Base-by-base conservation (phyloP, 2,888 invertebrate genomes). In the Clostera curtula region DNA sequence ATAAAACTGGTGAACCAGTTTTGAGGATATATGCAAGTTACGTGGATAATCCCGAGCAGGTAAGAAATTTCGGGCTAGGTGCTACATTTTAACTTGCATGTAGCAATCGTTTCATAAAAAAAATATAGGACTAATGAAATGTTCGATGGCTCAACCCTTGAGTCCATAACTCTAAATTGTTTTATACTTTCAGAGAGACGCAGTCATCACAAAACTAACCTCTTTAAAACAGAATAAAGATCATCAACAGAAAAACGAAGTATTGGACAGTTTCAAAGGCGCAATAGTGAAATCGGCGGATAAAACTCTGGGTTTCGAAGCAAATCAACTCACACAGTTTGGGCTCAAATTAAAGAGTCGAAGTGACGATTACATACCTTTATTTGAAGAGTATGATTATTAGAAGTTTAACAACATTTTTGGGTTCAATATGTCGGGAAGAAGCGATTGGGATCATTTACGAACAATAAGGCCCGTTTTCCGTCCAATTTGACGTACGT, bases 11-110 rank as follows among this genome's bases (percentile, higher is more conserved):
- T 4, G 79, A 82, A 36, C 82, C 85, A 3, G 75, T 86, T 12
- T 62, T 87, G 43, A 77, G 85, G 43, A 87, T 88, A 54, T 88
- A 86, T 41, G 86, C 83, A 1, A 83, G 77, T 43, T 83, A 82
- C 31, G 50, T 70, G 17, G 73, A 79, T 29, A 69, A 43, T 36
- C 66, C 71, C 4, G 28, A 55, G 15, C 76, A 75, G 68, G 82
- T 82, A 55, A 52, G n/a, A n/a, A n/a, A n/a, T n/a, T n/a, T n/a
- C n/a, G n/a, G n/a, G n/a, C n/a, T n/a, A n/a, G n/a, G n/a, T n/a
- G n/a, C n/a, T n/a, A n/a, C n/a, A n/a, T n/a, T n/a, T n/a, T n/a
- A n/a, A n/a, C n/a, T n/a, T n/a, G n/a, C n/a, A n/a, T n/a, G n/a
- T n/a, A n/a, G n/a, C n/a, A n/a, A n/a, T n/a, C n/a, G n/a, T n/a